These are phyloP conservation scores for Aleiodes sp. DNA, from an alignment of 1,140 invertebrate genomes.

Conservation along the genomic window DNA sequence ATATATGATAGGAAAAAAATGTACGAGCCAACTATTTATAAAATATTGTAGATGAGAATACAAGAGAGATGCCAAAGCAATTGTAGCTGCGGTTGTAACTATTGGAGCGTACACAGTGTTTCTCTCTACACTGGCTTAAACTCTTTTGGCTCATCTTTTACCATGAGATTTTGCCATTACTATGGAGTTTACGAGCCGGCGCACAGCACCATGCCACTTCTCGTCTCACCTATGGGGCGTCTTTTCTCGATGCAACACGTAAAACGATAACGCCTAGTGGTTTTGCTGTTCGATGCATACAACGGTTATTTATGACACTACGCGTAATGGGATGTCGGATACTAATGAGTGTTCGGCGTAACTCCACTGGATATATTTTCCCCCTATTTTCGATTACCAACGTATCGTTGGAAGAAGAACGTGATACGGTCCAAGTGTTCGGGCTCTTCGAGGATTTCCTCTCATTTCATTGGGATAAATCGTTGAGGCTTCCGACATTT, in stretches of 20 bases:
- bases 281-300: slow-evolving; percentile 18
- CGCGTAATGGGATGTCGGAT: slow-evolving; percentile 57
- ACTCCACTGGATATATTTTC: slow-evolving; percentile 34
- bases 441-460: neutral
- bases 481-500: neutral
- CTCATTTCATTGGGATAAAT: neutral
- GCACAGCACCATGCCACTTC: slow-evolving; percentile 3
- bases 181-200: slow-evolving; percentile 19
- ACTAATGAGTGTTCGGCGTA: slow-evolving; percentile 57
- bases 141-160: slow-evolving; percentile 7
- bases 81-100: slow-evolving; percentile 6
- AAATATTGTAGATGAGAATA: neutral
- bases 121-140: no score
- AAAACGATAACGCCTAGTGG: slow-evolving; percentile 26
- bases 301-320: slow-evolving; percentile 54
- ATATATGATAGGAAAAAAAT: neutral
- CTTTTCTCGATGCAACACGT: slow-evolving; percentile 16
- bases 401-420: neutral
- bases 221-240: slow-evolving; percentile 19
- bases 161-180: neutral
- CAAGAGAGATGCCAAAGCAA: neutral
- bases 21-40: no score
- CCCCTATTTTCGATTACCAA: neutral
- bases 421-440: neutral
- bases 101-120: slow-evolving; percentile 10